phyloP scores from a whole-genome alignment of 1,140 invertebrate genomes.

The Calephelis nemesis region DNA sequence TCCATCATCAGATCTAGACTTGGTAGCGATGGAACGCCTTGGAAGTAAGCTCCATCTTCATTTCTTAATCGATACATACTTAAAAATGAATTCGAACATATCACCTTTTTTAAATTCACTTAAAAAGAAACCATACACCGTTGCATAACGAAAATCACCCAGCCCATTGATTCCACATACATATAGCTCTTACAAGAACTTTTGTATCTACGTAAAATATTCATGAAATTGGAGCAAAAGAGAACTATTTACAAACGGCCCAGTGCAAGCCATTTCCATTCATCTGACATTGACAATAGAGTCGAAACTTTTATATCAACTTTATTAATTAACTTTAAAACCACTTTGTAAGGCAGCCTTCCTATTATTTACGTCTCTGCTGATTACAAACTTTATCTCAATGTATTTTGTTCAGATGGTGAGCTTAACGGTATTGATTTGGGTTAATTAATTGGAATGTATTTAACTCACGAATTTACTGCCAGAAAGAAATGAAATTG shows the following conservation, averaged over 20 bases:
- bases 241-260: slow-evolving; percentile 1
- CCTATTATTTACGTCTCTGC: slow-evolving; percentile 15
- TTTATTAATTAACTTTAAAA: slow-evolving; percentile 15
- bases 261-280: neutral
- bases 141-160: neutral
- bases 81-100: too few species aligned
- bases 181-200: neutral
- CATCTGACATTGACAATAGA: neutral
- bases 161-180: neutral
- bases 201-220: slow-evolving; percentile 14
- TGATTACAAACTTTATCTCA: slow-evolving; percentile 12
- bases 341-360: slow-evolving; percentile 14
- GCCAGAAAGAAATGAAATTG: too few species aligned
- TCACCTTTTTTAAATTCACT: neutral
- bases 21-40: too few species aligned
- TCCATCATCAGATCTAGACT: too few species aligned
- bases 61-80: too few species aligned
- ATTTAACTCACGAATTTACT: too few species aligned
- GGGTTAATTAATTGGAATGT: slow-evolving; percentile 2
- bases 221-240: slow-evolving; percentile 14
- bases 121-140: too few species aligned
- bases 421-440: slow-evolving; percentile 2
- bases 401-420: slow-evolving; percentile 8
- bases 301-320: neutral
- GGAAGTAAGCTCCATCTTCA: too few species aligned